Percentiles rank a stretch among this genome's conserved stretches.
phyloP scores from a whole-genome alignment of 2,797 vertebrate genomes.

The Acropternis orthonyx region DNA sequence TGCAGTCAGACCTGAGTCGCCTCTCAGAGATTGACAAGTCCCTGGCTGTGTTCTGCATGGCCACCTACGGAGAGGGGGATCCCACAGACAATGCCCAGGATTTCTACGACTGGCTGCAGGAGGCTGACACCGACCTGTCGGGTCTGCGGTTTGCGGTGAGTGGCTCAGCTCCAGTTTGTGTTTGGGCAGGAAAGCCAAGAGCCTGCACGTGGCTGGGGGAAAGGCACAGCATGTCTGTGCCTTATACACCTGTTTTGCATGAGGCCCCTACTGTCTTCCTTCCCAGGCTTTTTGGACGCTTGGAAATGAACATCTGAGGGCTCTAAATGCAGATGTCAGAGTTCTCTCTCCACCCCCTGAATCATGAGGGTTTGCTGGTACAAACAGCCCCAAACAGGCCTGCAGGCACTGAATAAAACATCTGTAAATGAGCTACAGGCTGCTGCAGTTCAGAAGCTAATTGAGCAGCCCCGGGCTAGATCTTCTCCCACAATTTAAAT shows the following conservation, averaged over 20 bases:
- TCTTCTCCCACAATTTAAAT: not conserved
- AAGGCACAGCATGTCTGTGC: not conserved
- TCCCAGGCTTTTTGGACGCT: not conserved
- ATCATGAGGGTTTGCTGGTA: not conserved
- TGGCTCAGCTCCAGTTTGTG: not conserved
- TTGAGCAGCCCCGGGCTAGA: not conserved
- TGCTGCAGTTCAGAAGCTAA: conserved; percentile 6
- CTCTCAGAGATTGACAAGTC: conserved; percentile 90
- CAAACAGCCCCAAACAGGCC: not conserved
- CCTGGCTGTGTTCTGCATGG: conserved; percentile 95
- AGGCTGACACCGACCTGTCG: conserved; percentile 83
- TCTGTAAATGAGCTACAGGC: not conserved
- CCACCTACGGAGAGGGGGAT: conserved; percentile 96
- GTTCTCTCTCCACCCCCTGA: not conserved
- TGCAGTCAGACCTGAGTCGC: conserved; percentile 87
- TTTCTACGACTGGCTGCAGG: conserved; percentile 97
- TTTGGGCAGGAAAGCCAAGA: not conserved
- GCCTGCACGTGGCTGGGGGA: not conserved
- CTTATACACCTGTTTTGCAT: not conserved
- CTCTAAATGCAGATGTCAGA: not conserved
- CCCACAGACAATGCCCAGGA: conserved; percentile 98
- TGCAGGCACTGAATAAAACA: not conserved
- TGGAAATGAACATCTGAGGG: not conserved
- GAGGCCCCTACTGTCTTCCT: not conserved
- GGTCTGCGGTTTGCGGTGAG: conserved; percentile 91